Percentiles rank a stretch among this genome's conserved stretches.
Evolutionary conservation across 2,888 invertebrate species (phyloP).

Genomic region (Rhamphomyia laevipes): DNA sequence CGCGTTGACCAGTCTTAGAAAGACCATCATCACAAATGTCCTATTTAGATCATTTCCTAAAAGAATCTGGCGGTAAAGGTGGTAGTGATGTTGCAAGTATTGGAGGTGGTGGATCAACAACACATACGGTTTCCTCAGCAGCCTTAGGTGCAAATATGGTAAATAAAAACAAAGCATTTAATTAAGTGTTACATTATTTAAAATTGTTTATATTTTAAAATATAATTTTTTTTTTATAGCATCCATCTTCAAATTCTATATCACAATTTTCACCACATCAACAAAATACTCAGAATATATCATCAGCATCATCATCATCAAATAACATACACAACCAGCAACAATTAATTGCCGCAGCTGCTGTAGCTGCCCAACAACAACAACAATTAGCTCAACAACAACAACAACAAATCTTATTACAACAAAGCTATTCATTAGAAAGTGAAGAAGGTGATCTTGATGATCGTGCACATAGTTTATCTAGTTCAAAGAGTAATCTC

Average conservation of each 20-base stretch:
- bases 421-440: constrained; percentile 44
- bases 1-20: constrained; percentile 56
- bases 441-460: constrained; percentile 67
- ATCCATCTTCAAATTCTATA: constrained; percentile 18
- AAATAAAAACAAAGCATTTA: neutral
- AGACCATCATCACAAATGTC: constrained; percentile 86
- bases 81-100: constrained; percentile 13
- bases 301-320: constrained; percentile 18
- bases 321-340: constrained; percentile 17
- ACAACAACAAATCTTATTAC: constrained; percentile 25
- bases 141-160: constrained; percentile 18
- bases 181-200: neutral
- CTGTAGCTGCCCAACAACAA: constrained; percentile 7
- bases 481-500: constrained; percentile 73
- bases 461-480: constrained; percentile 60
- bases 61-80: constrained; percentile 47
- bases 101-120: constrained; percentile 17
- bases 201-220: neutral
- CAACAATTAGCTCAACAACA: constrained; percentile 9
- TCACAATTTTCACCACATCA: constrained; percentile 15
- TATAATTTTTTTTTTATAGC: constrained; percentile 8
- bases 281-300: constrained; percentile 14
- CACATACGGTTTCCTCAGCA: constrained; percentile 14
- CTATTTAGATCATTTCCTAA: constrained; percentile 80
- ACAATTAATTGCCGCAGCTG: constrained; percentile 1